A percentile compares a stretch with the other conserved stretches of the same genome.
These are phyloP conservation scores for Hyposoter dolosus DNA, from an alignment of 2,888 invertebrate species.

Conservation along the genomic window DNA sequence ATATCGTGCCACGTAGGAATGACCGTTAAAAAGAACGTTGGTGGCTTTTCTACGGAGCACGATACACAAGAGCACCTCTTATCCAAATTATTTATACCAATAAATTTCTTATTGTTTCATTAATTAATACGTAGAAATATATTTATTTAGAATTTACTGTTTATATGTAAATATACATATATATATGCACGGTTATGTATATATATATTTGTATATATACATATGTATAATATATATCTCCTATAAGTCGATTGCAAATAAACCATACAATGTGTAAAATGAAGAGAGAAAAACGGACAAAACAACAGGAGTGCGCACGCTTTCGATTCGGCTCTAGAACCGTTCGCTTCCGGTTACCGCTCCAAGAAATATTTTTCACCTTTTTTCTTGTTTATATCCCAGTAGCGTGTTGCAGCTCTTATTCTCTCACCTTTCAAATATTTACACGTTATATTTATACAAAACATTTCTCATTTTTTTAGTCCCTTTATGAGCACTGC, in stretches of 20 bases:
- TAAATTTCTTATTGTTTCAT: conserved; percentile 76
- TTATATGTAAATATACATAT: conserved; percentile 22
- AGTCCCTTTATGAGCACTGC: conserved; percentile 29
- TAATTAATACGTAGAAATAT: conserved; percentile 82
- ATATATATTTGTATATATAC: conserved; percentile 49
- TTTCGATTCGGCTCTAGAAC: conserved; percentile 20
- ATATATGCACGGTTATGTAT: conserved; percentile 70
- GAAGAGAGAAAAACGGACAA: conserved; percentile 30
- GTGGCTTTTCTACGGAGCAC: conserved; percentile 77
- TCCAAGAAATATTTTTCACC: neutral
- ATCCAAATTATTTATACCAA: conserved; percentile 79
- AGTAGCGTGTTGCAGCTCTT: conserved; percentile 26
- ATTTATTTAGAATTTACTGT: conserved; percentile 82
- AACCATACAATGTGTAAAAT: conserved; percentile 78
- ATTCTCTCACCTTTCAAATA: conserved; percentile 64
- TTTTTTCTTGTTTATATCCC: neutral
- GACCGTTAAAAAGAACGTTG: conserved; percentile 33
- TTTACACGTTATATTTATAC: conserved; percentile 68
- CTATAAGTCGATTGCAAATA: conserved; percentile 80
- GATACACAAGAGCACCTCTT: conserved; percentile 78
- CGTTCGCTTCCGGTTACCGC: conserved; percentile 17
- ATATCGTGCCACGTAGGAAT: conserved; percentile 74
- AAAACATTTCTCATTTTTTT: conserved; percentile 55
- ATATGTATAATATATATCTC: conserved; percentile 74
- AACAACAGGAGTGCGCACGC: conserved; percentile 14